Conservation (phyloP, 2,888 invertebrate genomes). For the Macrosoma leucophasiata region DNA sequence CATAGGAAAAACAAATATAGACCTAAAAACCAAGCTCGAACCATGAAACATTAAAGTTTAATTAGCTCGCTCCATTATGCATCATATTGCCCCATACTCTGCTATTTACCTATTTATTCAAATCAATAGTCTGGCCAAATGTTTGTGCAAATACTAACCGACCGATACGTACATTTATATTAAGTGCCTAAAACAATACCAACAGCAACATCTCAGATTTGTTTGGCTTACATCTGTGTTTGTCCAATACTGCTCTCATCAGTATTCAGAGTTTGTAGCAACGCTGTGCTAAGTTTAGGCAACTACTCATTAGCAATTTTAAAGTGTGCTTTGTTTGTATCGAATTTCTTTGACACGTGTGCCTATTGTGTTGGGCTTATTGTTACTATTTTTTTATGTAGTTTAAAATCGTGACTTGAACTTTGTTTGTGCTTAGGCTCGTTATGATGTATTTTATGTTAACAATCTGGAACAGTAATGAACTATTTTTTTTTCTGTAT, state of each 20-base stretch:
- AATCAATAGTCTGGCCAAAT: constrained; percentile 14
- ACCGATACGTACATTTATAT: no score
- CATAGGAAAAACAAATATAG: no score
- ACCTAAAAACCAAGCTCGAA: constrained; percentile 10
- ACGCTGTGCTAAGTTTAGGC: constrained; percentile 55
- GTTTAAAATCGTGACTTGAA: constrained; percentile 12
- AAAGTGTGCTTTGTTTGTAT: constrained; percentile 54
- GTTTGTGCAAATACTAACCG: constrained; percentile 10
- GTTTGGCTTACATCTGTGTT: constrained; percentile 36
- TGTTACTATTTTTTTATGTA: constrained; percentile 16
- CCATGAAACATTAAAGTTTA: constrained; percentile 31
- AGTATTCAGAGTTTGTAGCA: constrained; percentile 47
- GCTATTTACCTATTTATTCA: constrained; percentile 29
- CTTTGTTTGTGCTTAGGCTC: constrained; percentile 11
- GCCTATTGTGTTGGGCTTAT: constrained; percentile 23
- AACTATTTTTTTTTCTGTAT: no score
- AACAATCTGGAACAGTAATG: no score
- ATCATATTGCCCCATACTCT: constrained; percentile 35
- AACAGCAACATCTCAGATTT: no score
- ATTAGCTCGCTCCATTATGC: constrained; percentile 35
- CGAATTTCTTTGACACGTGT: constrained; percentile 26
- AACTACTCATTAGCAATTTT: constrained; percentile 63
- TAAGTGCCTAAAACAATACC: no score
- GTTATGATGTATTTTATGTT: neutral
- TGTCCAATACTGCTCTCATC: no score